Evolutionary conservation across 2,888 invertebrate genomes (phyloP).

Genomic region (Leptinotarsa tumamoca): DNA sequence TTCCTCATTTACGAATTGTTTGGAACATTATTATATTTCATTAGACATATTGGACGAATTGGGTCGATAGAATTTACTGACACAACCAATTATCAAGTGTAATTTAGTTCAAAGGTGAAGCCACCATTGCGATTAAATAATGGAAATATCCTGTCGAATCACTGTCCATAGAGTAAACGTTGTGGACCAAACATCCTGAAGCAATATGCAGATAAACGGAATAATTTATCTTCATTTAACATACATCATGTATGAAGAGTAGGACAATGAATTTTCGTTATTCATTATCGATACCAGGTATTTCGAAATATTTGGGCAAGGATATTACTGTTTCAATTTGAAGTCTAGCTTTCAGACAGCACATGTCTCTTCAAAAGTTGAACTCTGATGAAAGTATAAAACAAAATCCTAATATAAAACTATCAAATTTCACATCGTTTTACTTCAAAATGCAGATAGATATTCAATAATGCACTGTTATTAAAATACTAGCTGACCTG

Average conservation of each 20-base stretch:
- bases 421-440: too few relatives aligned
- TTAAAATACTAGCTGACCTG: too few relatives aligned
- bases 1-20: too few relatives aligned
- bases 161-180: conserved; percentile 3
- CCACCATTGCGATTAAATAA: conserved; percentile 15
- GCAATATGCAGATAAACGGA: background rate
- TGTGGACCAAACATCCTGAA: conserved; percentile 14
- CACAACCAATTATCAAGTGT: conserved; percentile 8
- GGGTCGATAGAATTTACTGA: conserved; percentile 12
- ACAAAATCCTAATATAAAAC: too few relatives aligned
- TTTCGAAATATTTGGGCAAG: too few relatives aligned
- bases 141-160: conserved; percentile 14
- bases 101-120: conserved; percentile 4
- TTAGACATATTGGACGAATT: background rate
- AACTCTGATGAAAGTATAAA: too few relatives aligned
- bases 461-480: too few relatives aligned
- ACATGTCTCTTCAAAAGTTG: too few relatives aligned
- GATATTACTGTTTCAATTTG: too few relatives aligned
- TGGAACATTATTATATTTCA: too few relatives aligned
- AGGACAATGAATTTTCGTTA: background rate
- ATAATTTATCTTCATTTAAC: background rate
- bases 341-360: too few relatives aligned
- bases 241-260: background rate
- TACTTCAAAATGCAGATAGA: too few relatives aligned
- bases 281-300: background rate